A percentile compares a stretch with the other conserved stretches of the same genome.
Evolutionary conservation across 1,140 invertebrate genomes (phyloP).

Genomic region (Zaprionus vittiger): DNA sequence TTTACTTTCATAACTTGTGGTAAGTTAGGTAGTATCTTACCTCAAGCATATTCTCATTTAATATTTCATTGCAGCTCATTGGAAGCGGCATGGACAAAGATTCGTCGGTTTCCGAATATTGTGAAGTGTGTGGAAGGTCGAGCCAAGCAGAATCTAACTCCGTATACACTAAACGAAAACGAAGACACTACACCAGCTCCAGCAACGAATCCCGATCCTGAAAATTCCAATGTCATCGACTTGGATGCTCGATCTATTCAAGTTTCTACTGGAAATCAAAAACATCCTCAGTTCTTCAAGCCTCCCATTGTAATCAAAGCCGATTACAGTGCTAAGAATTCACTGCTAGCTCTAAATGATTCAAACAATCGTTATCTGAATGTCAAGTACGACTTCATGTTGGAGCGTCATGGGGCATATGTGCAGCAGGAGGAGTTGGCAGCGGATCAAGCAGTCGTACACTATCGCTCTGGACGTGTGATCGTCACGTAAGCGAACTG

Average conservation of each 20-base stretch:
- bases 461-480: constrained; percentile 48
- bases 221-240: constrained; percentile 20
- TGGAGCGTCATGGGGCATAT: constrained; percentile 50
- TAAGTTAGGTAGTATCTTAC: constrained; percentile 5
- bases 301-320: constrained; percentile 43
- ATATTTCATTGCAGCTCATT: constrained; percentile 33
- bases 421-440: not conserved
- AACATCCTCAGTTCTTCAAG: constrained; percentile 46
- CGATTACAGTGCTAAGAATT: constrained; percentile 47
- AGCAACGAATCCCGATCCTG: not conserved
- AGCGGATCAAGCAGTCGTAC: not conserved
- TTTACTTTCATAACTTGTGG: constrained; percentile 61
- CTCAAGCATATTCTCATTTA: not conserved
- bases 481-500: constrained; percentile 24
- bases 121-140: constrained; percentile 26
- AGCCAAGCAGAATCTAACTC: not conserved
- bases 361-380: constrained; percentile 42
- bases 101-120: constrained; percentile 35
- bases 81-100: constrained; percentile 37
- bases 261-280: constrained; percentile 13
- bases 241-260: constrained; percentile 22
- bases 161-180: not conserved
- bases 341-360: constrained; percentile 43
- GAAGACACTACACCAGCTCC: not conserved
- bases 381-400: constrained; percentile 49